Evolutionary conservation across 1,140 invertebrate species (phyloP).

Genomic region (Oedothorax gibbosus): DNA sequence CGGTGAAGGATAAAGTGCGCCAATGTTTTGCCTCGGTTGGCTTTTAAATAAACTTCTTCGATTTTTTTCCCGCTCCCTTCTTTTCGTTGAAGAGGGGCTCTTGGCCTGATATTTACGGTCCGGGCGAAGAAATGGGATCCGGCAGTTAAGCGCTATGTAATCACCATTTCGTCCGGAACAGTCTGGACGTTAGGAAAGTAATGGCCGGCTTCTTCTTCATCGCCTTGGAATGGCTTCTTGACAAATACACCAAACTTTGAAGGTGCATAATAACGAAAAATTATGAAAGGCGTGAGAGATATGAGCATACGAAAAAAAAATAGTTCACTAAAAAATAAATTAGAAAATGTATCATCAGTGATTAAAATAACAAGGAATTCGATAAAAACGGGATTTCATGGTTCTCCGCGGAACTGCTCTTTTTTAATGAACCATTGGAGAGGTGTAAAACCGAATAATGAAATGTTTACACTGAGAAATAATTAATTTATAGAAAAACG

Average conservation of each 20-base stretch:
- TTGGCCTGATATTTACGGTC: slow-evolving; percentile 59
- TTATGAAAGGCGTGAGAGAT: slow-evolving; percentile 45
- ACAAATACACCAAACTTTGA: slow-evolving; percentile 59
- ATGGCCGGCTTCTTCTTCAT: slow-evolving; percentile 24
- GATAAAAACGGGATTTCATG: slow-evolving; percentile 48
- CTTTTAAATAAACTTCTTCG: slow-evolving; percentile 47
- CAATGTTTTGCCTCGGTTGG: slow-evolving; percentile 50
- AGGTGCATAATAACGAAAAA: slow-evolving; percentile 51
- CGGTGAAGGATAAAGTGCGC: slow-evolving; percentile 50
- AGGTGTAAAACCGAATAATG: slow-evolving; percentile 16
- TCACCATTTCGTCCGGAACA: slow-evolving; percentile 54
- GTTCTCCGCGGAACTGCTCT: slow-evolving; percentile 5
- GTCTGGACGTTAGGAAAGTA: slow-evolving; percentile 53
- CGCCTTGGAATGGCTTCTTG: slow-evolving; percentile 42
- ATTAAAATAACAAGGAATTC: slow-evolving; percentile 45
- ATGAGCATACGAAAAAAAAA: slow-evolving; percentile 23
- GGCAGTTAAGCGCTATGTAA: slow-evolving; percentile 61
- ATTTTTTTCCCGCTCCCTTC: background rate
- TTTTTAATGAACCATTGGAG: slow-evolving; percentile 34
- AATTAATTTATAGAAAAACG: slow-evolving; percentile 28
- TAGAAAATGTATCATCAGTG: slow-evolving; percentile 25
- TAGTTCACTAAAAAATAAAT: slow-evolving; percentile 7
- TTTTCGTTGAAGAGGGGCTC: slow-evolving; percentile 21
- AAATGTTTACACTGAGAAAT: slow-evolving; percentile 19
- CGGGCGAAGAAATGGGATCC: slow-evolving; percentile 56